Evolutionary conservation across 2,113 vertebrate genomes (phyloP).

Genomic region (Nymphicus hollandicus): DNA sequence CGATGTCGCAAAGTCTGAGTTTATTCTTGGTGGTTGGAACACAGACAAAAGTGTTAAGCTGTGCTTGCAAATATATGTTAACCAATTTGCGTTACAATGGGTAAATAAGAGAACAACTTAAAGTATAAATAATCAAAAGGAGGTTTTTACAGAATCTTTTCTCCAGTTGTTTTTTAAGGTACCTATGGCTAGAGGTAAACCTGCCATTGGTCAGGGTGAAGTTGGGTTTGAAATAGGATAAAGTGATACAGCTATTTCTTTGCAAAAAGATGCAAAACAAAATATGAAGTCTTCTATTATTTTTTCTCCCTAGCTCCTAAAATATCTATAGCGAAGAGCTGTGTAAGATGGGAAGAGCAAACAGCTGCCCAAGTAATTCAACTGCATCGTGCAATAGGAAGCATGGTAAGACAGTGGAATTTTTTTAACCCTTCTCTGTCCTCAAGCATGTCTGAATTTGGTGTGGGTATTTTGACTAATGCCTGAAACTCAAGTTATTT

Average conservation of each 20-base stretch:
- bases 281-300: not conserved
- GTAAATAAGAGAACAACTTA: not conserved
- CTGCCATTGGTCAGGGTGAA: not conserved
- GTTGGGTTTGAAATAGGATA: not conserved
- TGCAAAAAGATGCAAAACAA: not conserved
- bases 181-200: not conserved
- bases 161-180: not conserved
- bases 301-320: slow-evolving; percentile 82
- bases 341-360: slow-evolving; percentile 92
- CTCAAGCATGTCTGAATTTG: not conserved
- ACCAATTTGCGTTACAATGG: not conserved
- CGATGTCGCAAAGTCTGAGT: not conserved
- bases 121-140: not conserved
- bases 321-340: slow-evolving; percentile 79
- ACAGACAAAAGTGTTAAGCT: not conserved
- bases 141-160: not conserved
- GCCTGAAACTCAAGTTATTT: not conserved
- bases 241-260: not conserved
- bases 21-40: not conserved
- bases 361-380: slow-evolving; percentile 81
- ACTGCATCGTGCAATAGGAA: slow-evolving; percentile 84
- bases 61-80: not conserved
- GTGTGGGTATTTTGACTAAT: not conserved
- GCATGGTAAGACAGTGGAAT: slow-evolving; percentile 72
- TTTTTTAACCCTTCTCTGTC: not conserved